Base-by-base conservation (phyloP, 1,140 invertebrate species). In the Panagrolaimus sp. region DNA sequence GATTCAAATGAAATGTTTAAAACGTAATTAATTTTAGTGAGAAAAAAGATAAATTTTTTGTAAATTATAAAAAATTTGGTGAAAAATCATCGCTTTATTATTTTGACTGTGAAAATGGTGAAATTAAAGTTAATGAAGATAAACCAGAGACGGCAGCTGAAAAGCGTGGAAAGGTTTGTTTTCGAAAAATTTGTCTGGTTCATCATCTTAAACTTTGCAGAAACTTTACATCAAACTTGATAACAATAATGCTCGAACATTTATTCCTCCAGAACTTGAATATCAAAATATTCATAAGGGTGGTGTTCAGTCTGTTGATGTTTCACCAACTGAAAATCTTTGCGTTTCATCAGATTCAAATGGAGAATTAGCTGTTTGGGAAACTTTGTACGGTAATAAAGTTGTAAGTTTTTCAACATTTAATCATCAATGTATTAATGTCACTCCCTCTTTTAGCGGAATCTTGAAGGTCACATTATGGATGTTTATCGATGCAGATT, bases 401-500 rank as follows among this genome's bases (percentile, higher is more conserved):
- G 21, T 70, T 63, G 67, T 69, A 38, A 1, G 67, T 67, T 38
- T 21, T n/a, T n/a, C n/a, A n/a, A 3, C 14, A n/a, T 32, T 32
- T 1, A 55, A 8, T 32, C n/a, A 43, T 15, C n/a, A 24, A 3
- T 44, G 21, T 10, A 45, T 58, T 58, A 0, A 58, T 26, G 7
- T 21, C 28, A 28, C 8, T 1, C 14, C 17, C 5, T 21, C 10
- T 69, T 69, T n/a, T 43, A 69, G 67, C 68, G 68, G 12, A 21
- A 44, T 15, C 28, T 91, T 67, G 84, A 86, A 74, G 90, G 89
- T 0, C 89, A 90, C 84, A 82, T 87, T 52, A 88, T 88, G 70
- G 89, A 90, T 72, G 87, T 90, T 0, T 89, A 90, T 79, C 87
- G 85, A 67, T 89, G 89, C 78, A 84, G 84, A 63, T 90, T 90